phyloP scores from a whole-genome alignment of 2,797 vertebrate genomes.

The Clarias laeviceps region DNA sequence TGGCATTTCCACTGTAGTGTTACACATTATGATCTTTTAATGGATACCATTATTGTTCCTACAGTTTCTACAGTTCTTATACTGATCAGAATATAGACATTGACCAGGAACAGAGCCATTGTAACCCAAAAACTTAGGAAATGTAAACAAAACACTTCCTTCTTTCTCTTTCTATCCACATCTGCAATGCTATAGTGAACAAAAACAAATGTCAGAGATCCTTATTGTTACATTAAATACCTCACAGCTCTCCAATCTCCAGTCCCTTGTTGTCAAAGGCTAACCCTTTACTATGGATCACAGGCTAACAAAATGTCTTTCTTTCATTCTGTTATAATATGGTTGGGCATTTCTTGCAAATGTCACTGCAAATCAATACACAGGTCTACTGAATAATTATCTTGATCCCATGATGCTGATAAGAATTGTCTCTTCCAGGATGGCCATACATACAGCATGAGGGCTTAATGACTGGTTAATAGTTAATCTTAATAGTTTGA shows the following conservation, averaged over 20 bases:
- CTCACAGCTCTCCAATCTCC: neutral
- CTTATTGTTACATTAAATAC: neutral
- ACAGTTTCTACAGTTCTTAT: neutral
- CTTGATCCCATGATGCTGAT: neutral
- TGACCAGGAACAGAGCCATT: neutral
- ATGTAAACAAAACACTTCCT: neutral
- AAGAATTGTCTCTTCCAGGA: neutral
- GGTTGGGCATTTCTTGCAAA: neutral
- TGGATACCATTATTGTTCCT: neutral
- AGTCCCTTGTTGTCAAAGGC: neutral
- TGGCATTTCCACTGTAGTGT: neutral
- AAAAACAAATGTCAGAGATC: neutral
- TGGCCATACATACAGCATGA: neutral
- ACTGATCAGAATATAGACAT: neutral
- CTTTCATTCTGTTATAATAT: neutral
- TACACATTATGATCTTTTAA: neutral
- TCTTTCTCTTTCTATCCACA: neutral
- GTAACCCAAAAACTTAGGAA: slow-evolving; percentile 1
- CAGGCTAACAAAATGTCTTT: no score
- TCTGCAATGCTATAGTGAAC: neutral
- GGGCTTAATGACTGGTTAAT: neutral
- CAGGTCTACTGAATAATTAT: neutral
- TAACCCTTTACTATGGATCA: neutral
- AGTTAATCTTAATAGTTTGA: no score
- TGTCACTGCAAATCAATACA: neutral